phyloP scores from a whole-genome alignment of 2,113 vertebrate genomes.

The Ammodytes dubius region DNA sequence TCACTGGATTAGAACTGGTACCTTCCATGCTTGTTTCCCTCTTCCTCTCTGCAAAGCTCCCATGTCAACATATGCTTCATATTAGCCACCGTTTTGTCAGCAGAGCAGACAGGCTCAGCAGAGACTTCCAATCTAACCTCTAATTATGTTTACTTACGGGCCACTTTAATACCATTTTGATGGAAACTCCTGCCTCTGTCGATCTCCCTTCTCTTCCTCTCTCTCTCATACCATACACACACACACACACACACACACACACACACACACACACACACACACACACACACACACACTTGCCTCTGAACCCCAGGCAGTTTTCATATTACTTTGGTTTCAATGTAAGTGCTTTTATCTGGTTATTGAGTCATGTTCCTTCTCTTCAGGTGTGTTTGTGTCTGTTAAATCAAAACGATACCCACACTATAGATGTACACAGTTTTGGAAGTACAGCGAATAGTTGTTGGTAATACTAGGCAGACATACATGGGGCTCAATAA shows the following conservation, averaged over 20 bases:
- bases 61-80: constrained; percentile 74
- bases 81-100: constrained; percentile 65
- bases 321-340: constrained; percentile 4
- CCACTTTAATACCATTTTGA: constrained; percentile 51
- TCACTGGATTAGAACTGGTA: constrained; percentile 32
- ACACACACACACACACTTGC: constrained; percentile 3
- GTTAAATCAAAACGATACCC: constrained; percentile 21
- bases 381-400: constrained; percentile 9
- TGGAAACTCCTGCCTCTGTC: constrained; percentile 40
- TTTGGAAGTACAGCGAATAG: constrained; percentile 24
- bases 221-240: not conserved
- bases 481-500: constrained; percentile 42
- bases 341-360: constrained; percentile 20
- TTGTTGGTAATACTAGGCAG: constrained; percentile 6
- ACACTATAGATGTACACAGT: not conserved
- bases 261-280: not conserved
- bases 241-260: constrained; percentile 3
- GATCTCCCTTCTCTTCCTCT: constrained; percentile 6
- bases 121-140: constrained; percentile 61
- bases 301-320: constrained; percentile 3
- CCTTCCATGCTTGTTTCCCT: constrained; percentile 40
- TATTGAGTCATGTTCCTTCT: constrained; percentile 4
- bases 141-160: constrained; percentile 69
- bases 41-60: constrained; percentile 46
- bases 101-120: constrained; percentile 43